Evolutionary conservation across 2,888 invertebrate species (phyloP), one percentile per base, ranked within the genome.

Genomic region (Tinea trinotella): DNA sequence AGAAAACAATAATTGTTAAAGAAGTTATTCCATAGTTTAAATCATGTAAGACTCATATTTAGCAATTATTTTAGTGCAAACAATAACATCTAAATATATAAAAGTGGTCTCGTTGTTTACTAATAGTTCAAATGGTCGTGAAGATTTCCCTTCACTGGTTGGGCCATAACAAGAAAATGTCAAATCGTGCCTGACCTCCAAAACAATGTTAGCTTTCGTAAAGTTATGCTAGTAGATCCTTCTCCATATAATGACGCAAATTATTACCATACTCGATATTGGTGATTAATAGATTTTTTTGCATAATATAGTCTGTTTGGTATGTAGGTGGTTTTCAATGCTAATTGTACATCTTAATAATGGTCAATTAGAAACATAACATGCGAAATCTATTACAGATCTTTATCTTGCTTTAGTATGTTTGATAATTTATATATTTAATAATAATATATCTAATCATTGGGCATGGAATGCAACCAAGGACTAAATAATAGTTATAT

Each of bases 131-230:
- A n/a, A n/a, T n/a, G n/a, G n/a, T n/a, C n/a, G n/a, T n/a, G n/a
- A n/a, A n/a, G 57, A 62, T 67, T 66, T 67, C 77, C 82, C 75
- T 77, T 77, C 77, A 75, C 76, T 76, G 56, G 55, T 56, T 56
- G 61, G 60, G 56, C 62, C 64, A 64, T 71, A 79, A 75, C 73
- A 73, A 73, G 71, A 79, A 77, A 78, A 79, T 76, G 76, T 76
- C 76, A 76, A 74, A 71, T 75, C 66, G 68, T 68, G 65, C 13
- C 19, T 80, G 83, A 82, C 83, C 83, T 82, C 83, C 74, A 76
- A 68, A 66, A 59, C 62, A 57, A 48, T 56, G 59, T 59, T 60
- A 4, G 10, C 46, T 46, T 46, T 46, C 46, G 18, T 46, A 17
- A 46, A 15, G n/a, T 46, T 46, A 19, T 46, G 2, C n/a, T 6